Percentiles rank a stretch among this genome's conserved stretches.
phyloP scores from a whole-genome alignment of 2,888 invertebrate species.

The Tenthredo livida region DNA sequence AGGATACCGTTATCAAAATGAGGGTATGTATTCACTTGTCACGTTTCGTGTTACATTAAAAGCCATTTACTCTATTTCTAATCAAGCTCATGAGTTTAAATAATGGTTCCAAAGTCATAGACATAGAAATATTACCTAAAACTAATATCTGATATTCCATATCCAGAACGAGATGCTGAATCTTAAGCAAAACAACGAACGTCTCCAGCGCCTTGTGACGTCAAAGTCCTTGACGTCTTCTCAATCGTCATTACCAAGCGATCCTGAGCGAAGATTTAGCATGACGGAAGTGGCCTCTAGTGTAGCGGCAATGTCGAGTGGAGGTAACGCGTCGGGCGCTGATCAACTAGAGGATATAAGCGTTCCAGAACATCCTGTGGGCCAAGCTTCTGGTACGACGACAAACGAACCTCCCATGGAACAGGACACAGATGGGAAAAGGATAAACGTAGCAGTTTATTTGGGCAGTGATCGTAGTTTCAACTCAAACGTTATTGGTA shows the following conservation, averaged over 20 bases:
- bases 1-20: slow-evolving; percentile 98
- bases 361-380: slow-evolving; percentile 69
- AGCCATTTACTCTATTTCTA: background rate
- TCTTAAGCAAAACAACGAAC: slow-evolving; percentile 97
- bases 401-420: slow-evolving; percentile 69
- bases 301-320: slow-evolving; percentile 72
- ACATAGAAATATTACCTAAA: background rate
- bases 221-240: slow-evolving; percentile 81
- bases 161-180: slow-evolving; percentile 96
- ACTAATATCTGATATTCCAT: background rate
- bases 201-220: slow-evolving; percentile 91
- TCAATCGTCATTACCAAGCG: slow-evolving; percentile 78
- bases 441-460: slow-evolving; percentile 93
- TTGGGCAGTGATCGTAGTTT: slow-evolving; percentile 85
- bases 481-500: slow-evolving; percentile 79
- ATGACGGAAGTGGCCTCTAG: slow-evolving; percentile 75
- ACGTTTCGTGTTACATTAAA: background rate
- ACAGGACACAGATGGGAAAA: slow-evolving; percentile 89
- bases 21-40: slow-evolving; percentile 82
- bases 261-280: slow-evolving; percentile 78
- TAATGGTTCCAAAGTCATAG: background rate
- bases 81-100: background rate
- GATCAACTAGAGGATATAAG: slow-evolving; percentile 72
- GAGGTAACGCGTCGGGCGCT: slow-evolving; percentile 65
- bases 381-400: slow-evolving; percentile 64